Evolutionary conservation across 2,888 invertebrate genomes (phyloP).

Genomic region (Sacculina carcini): DNA sequence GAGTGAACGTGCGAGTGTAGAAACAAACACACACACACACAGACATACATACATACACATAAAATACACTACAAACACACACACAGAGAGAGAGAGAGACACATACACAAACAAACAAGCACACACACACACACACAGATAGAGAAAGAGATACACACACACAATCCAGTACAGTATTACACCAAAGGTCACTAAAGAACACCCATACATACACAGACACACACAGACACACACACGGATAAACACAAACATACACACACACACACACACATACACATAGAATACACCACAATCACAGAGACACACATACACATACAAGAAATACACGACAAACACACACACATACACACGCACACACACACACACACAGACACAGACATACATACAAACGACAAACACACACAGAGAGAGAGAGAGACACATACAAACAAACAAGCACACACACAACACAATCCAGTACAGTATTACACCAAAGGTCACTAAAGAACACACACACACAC

Average conservation of each 20-base stretch:
- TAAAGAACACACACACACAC: too few species aligned
- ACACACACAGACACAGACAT: neutral
- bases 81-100: too few species aligned
- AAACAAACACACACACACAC: too few species aligned
- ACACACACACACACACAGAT: slow-evolving; percentile 8
- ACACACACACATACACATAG: neutral
- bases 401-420: neutral
- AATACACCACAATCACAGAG: neutral
- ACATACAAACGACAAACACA: neutral
- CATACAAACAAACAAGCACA: too few species aligned
- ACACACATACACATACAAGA: neutral
- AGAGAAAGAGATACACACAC: slow-evolving; percentile 1
- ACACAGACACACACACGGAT: neutral
- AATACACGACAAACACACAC: neutral
- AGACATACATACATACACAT: neutral
- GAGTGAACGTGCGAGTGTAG: too few species aligned
- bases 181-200: too few species aligned
- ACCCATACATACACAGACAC: slow-evolving; percentile 5
- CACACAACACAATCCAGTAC: too few species aligned
- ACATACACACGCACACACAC: neutral
- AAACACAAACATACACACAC: neutral
- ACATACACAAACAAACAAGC: neutral
- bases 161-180: too few species aligned
- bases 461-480: too few species aligned
- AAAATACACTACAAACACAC: neutral